Evolutionary conservation across 2,888 invertebrate genomes (phyloP).

Genomic region (Boloria euphrosyne): DNA sequence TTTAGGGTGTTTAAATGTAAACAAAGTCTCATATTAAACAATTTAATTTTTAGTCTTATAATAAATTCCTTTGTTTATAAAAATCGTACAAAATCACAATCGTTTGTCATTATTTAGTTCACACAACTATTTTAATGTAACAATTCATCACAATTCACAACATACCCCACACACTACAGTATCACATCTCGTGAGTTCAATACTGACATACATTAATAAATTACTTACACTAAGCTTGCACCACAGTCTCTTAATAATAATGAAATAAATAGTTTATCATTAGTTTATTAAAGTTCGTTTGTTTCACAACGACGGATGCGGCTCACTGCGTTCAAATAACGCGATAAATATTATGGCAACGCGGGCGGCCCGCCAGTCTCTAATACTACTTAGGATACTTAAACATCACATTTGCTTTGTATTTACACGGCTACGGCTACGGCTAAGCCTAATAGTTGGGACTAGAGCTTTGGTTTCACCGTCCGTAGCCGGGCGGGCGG

Average conservation of each 20-base stretch:
- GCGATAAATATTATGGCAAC: constrained; percentile 78
- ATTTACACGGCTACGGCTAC: constrained; percentile 67
- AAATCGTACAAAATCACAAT: constrained; percentile 68
- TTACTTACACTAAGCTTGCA: constrained; percentile 74
- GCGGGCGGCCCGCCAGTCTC: constrained; percentile 73
- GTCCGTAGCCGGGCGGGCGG: constrained; percentile 70
- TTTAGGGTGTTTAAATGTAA: constrained; percentile 38
- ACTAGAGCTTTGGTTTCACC: constrained; percentile 81
- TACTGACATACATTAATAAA: constrained; percentile 81
- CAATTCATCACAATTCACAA: constrained; percentile 58
- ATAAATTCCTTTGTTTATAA: constrained; percentile 64
- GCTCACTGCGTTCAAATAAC: constrained; percentile 48
- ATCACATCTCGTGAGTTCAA: constrained; percentile 70
- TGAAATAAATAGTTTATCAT: constrained; percentile 76
- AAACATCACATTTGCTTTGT: constrained; percentile 81
- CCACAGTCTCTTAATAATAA: constrained; percentile 75
- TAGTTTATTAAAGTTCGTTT: constrained; percentile 58
- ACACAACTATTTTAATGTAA: constrained; percentile 57
- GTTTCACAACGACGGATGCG: constrained; percentile 59
- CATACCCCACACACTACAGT: constrained; percentile 52
- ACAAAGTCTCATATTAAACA: constrained; percentile 49
- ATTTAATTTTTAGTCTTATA: constrained; percentile 62
- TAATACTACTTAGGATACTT: constrained; percentile 81
- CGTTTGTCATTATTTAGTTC: constrained; percentile 56
- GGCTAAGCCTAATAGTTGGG: constrained; percentile 64